Conservation (phyloP, 2,113 vertebrate species). For the Chlamydotis undulata region DNA sequence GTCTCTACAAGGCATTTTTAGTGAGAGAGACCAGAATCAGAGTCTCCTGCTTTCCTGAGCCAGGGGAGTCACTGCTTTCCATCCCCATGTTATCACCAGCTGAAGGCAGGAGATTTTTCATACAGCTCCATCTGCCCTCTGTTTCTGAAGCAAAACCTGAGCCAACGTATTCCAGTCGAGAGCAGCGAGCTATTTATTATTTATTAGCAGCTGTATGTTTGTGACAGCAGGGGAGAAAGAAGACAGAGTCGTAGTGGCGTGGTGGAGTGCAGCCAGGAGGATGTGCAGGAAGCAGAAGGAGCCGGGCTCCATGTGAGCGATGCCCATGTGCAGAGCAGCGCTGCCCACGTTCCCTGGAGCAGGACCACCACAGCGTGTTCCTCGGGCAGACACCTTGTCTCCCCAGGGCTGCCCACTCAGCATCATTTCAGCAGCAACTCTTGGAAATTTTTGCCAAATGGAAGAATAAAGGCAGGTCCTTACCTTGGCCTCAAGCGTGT, state of each 20-base stretch:
- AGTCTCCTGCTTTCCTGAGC: not conserved
- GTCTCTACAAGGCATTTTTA: not conserved
- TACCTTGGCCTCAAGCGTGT: constrained; percentile 89
- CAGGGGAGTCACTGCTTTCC: not conserved
- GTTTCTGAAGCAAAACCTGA: not conserved
- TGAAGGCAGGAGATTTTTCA: not conserved
- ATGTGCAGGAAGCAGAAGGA: not conserved
- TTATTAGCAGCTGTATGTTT: not conserved
- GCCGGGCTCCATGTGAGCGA: not conserved
- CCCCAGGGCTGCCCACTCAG: not conserved
- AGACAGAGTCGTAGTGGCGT: not conserved
- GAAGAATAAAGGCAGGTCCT: not conserved
- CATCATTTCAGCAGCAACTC: not conserved
- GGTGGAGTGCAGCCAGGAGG: not conserved
- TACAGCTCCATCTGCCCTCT: not conserved
- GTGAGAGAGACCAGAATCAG: not conserved
- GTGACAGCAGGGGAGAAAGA: not conserved
- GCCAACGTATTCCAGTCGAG: not conserved
- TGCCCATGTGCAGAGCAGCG: accelerated
- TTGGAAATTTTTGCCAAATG: not conserved
- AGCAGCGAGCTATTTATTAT: not conserved
- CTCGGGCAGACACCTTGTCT: not conserved
- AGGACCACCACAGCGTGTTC: not conserved
- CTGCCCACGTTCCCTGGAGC: not conserved
- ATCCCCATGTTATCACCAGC: not conserved